Evolutionary conservation across 2,113 vertebrate genomes (phyloP).

Genomic region (Amphiprion percula): DNA sequence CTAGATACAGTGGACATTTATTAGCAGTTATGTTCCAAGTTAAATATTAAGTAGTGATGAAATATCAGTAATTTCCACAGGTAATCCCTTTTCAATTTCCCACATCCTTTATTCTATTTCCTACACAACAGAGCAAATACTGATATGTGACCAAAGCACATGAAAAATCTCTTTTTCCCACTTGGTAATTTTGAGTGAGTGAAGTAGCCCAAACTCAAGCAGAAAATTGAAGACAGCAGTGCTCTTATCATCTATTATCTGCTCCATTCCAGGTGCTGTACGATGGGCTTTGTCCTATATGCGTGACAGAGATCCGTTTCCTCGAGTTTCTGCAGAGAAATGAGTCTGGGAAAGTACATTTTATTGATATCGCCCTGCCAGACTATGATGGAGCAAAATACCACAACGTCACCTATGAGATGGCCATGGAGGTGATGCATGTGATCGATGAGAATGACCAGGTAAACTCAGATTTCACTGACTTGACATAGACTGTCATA

Average conservation of each 20-base stretch:
- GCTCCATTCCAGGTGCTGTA: conserved; percentile 72
- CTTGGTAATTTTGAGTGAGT: neutral
- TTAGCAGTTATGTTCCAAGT: no score
- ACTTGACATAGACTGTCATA: neutral
- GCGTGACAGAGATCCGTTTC: conserved; percentile 76
- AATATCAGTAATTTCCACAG: no score
- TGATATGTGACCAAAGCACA: neutral
- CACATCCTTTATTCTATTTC: neutral
- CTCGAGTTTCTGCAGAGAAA: conserved; percentile 76
- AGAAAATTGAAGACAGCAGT: neutral
- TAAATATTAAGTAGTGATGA: no score
- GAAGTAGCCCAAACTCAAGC: neutral
- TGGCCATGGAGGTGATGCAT: conserved; percentile 82
- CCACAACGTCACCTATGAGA: conserved; percentile 73
- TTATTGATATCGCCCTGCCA: conserved; percentile 74
- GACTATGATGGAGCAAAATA: conserved; percentile 69
- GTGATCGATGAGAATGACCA: conserved; percentile 77
- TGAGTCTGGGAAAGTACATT: conserved; percentile 58
- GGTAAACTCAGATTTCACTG: conserved; percentile 34
- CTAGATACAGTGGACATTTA: no score
- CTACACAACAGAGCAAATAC: neutral
- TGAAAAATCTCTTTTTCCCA: neutral
- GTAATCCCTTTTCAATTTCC: neutral
- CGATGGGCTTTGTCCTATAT: conserved; percentile 80
- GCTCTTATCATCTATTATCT: neutral